Conservation (phyloP, 2,888 invertebrate genomes). For the Bellardia bayeri region DNA sequence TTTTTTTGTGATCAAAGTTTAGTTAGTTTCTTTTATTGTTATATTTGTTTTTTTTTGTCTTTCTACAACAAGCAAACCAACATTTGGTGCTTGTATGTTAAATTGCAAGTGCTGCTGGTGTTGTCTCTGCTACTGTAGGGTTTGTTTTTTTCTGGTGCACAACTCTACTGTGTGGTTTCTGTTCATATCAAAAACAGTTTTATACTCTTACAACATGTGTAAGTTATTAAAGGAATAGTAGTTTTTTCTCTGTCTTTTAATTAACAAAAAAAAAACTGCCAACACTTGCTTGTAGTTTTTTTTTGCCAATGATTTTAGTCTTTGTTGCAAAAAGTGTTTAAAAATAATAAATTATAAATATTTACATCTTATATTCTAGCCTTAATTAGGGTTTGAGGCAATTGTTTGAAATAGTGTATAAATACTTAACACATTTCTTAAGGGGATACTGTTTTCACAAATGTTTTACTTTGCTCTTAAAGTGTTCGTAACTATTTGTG, state of each 20-base stretch:
- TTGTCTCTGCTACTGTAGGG: not conserved
- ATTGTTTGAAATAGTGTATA: not conserved
- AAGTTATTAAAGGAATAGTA: not conserved
- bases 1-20: constrained; percentile 8
- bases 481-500: too few species aligned
- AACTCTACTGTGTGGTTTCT: constrained; percentile 37
- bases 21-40: constrained; percentile 27
- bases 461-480: too few species aligned
- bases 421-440: too few species aligned
- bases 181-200: constrained; percentile 41
- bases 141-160: constrained; percentile 4
- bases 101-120: not conserved
- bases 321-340: not conserved
- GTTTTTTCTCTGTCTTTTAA: not conserved
- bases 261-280: constrained; percentile 20
- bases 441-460: too few species aligned
- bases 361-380: not conserved
- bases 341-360: not conserved
- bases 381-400: constrained; percentile 5
- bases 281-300: constrained; percentile 39
- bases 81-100: constrained; percentile 27
- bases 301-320: not conserved
- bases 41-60: not conserved
- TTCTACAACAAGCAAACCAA: constrained; percentile 23
- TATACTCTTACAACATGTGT: constrained; percentile 24